Percentiles rank a stretch among this genome's conserved stretches.
phyloP scores from a whole-genome alignment of 2,888 invertebrate species.

The Folsomia manolachei region DNA sequence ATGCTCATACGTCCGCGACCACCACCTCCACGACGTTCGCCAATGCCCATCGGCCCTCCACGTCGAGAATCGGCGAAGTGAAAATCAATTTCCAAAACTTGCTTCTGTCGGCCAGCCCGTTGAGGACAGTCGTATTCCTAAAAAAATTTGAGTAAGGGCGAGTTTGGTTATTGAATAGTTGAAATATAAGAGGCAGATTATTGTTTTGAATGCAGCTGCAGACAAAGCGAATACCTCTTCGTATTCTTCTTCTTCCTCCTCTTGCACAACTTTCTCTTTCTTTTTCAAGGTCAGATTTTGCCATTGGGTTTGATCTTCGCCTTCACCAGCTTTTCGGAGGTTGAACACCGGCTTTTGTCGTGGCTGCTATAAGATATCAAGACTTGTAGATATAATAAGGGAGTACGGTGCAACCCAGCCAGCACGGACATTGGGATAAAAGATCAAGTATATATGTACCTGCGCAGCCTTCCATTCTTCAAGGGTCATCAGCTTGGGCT shows the following conservation, averaged over 20 bases:
- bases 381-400: neutral
- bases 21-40: slow-evolving; percentile 55
- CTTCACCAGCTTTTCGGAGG: slow-evolving; percentile 89
- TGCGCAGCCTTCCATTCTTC: slow-evolving; percentile 92
- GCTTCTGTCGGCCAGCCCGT: slow-evolving; percentile 81
- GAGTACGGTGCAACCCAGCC: neutral
- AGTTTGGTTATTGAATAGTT: too few relatives aligned
- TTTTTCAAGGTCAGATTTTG: slow-evolving; percentile 82
- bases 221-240: slow-evolving; percentile 61
- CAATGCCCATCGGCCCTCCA: slow-evolving; percentile 57
- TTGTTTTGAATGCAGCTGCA: too few relatives aligned
- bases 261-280: slow-evolving; percentile 63
- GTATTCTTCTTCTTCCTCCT: slow-evolving; percentile 62
- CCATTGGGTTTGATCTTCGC: slow-evolving; percentile 87
- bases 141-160: too few relatives aligned
- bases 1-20: slow-evolving; percentile 52
- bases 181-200: too few relatives aligned
- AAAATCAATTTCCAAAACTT: slow-evolving; percentile 80
- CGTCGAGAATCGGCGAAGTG: slow-evolving; percentile 78
- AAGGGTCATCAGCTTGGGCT: slow-evolving; percentile 66
- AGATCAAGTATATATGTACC: slow-evolving; percentile 52
- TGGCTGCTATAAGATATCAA: slow-evolving; percentile 55
- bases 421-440: too few relatives aligned
- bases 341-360: slow-evolving; percentile 84
- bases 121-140: slow-evolving; percentile 67